Evolutionary conservation across 2,888 invertebrate genomes (phyloP), one percentile per base, ranked within the genome.

Genomic region (Hylaea fasciaria): DNA sequence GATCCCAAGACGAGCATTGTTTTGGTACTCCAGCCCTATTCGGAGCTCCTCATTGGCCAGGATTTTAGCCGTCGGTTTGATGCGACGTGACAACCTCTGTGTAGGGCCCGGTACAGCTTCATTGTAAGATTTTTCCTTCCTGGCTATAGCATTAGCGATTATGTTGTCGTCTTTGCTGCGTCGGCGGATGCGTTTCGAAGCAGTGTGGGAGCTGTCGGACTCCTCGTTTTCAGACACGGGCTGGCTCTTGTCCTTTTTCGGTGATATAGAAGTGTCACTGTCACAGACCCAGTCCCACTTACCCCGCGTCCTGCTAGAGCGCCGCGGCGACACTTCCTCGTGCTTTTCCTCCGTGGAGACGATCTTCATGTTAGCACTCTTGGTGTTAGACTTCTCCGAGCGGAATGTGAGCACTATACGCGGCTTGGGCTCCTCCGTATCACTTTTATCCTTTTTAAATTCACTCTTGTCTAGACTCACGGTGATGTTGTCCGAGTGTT

Each of bases 41-140:
- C 93, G 89, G 45, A 94, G 72, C 71, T 94, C 95, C 72, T 95
- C 93, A 76, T 95, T 95, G 17, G 94, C 95, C 22, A 95, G 83
- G 46, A 95, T 93, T 81, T 95, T 95, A 8, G 94, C 93, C 2
- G 95, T 95, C 8, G 95, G 94, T 77, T 95, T 95, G 53, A 95
- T 93, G 55, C 94, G 92, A 4, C 95, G 89, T 0, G 89, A 87
- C 9, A 85, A 65, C 13, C 91, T 73, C 56, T 86, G 86, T 1
- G 83, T 77, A 2, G 85, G 77, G 2, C 73, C 65, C 12, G 89
- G 83, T 4, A 88, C 76, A 0, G 72, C 70, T 70, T 93, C 93
- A 71, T 94, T 94, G 71, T 94, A 95, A 0, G 94, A 94, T 70
- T 95, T 95, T 78, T 95, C 95, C 77, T 96, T 96, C 12, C 95